A percentile compares a stretch with the other conserved stretches of the same genome.
phyloP scores from a whole-genome alignment of 1,140 invertebrate species.

The Zaprionus ornatus region DNA sequence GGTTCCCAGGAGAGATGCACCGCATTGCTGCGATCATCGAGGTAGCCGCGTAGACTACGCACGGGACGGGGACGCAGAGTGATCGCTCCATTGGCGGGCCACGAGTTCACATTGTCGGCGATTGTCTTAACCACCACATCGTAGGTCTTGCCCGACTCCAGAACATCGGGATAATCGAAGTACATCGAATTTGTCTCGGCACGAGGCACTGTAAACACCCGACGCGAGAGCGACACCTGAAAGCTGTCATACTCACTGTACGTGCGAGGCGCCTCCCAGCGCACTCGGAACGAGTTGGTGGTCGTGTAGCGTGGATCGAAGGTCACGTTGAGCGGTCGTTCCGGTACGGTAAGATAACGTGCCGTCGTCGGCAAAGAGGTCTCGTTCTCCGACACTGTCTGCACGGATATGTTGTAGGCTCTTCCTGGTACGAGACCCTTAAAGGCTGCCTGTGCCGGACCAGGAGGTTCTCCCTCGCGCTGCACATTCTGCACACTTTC shows the following conservation, averaged over 20 bases:
- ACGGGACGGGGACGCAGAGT: conserved; percentile 92
- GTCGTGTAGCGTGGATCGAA: conserved; percentile 90
- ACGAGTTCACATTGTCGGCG: conserved; percentile 95
- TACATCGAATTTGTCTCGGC: conserved; percentile 87
- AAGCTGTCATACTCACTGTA: conserved; percentile 95
- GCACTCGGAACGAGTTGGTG: conserved; percentile 90
- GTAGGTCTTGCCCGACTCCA: conserved; percentile 94
- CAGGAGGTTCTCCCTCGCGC: conserved; percentile 96
- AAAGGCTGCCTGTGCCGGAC: conserved; percentile 96
- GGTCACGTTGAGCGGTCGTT: conserved; percentile 92
- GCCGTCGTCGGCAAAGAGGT: conserved; percentile 95
- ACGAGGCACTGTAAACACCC: conserved; percentile 87
- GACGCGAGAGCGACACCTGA: conserved; percentile 90
- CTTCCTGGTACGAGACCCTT: conserved; percentile 93
- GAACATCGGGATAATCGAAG: conserved; percentile 90
- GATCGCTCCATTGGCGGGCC: conserved; percentile 93
- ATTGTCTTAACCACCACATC: conserved; percentile 95
- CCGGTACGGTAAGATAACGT: conserved; percentile 95
- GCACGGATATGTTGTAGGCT: conserved; percentile 78
- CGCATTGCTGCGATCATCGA: conserved; percentile 88
- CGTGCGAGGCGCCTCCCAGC: conserved; percentile 93
- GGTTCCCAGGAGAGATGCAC: conserved; percentile 91
- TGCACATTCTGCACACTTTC: conserved; percentile 95
- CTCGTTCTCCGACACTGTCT: conserved; percentile 94
- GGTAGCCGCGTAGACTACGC: conserved; percentile 85